These are phyloP conservation scores for Xestia ashworthii DNA, from an alignment of 2,888 invertebrate genomes.

Conservation along the genomic window DNA sequence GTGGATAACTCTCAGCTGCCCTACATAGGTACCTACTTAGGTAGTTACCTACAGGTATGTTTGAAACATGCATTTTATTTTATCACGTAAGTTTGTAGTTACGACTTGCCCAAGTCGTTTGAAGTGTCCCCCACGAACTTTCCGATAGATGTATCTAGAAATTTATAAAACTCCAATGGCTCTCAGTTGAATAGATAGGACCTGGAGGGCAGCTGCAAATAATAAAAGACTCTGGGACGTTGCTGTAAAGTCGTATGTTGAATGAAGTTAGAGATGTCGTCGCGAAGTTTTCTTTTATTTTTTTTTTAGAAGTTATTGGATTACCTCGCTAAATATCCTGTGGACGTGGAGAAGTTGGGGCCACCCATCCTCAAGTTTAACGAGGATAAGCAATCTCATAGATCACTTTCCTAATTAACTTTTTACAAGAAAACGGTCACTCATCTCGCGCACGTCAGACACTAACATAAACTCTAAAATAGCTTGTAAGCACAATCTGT, in stretches of 20 bases:
- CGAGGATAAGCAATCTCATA: background rate
- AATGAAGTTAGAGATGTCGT: background rate
- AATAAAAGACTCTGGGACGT: constrained; percentile 10
- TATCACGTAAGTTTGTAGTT: constrained; percentile 47
- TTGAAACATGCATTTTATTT: constrained; percentile 52
- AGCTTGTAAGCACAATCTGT: too few relatives aligned
- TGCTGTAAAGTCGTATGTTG: constrained; percentile 25
- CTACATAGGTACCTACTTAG: background rate
- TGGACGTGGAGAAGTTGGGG: background rate
- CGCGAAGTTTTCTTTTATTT: constrained; percentile 3
- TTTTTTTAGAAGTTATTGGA: constrained; percentile 19
- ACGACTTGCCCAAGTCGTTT: constrained; percentile 62
- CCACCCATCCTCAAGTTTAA: background rate
- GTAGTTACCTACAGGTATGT: background rate
- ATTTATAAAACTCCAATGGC: constrained; percentile 62
- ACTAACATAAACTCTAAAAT: too few relatives aligned
- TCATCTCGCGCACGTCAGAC: background rate
- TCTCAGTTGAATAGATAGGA: constrained; percentile 36
- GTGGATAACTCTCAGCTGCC: background rate
- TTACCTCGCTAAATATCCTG: constrained; percentile 15
- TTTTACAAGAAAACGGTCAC: background rate
- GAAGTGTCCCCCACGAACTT: constrained; percentile 56
- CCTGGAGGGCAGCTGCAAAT: background rate
- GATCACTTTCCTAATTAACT: background rate
- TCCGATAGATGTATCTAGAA: constrained; percentile 59